Percentiles rank a stretch among this genome's conserved stretches.
phyloP scores from a whole-genome alignment of 2,797 vertebrate species.

The Gymnothorax reevesii region DNA sequence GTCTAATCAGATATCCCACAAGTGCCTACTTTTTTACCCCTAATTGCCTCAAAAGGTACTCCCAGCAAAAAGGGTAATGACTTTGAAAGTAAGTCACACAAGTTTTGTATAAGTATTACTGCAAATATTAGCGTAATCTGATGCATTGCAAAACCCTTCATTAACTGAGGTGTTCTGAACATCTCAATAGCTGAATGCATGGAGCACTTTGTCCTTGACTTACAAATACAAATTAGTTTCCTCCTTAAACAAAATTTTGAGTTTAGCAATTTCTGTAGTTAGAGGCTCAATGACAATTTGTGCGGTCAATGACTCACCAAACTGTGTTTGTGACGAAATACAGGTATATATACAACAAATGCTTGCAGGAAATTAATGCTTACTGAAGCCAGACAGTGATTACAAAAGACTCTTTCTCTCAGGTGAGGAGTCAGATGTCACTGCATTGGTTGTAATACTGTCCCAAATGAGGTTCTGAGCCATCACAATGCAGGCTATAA shows the following conservation, averaged over 20 bases:
- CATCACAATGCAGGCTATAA: slow-evolving; percentile 56
- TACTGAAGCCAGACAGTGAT: neutral
- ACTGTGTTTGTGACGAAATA: neutral
- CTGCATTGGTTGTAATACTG: neutral
- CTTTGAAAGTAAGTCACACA: neutral
- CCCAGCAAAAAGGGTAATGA: neutral
- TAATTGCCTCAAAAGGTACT: neutral
- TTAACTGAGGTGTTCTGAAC: slow-evolving; percentile 7
- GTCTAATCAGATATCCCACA: slow-evolving; percentile 52
- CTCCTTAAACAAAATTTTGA: neutral
- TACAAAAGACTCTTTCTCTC: neutral
- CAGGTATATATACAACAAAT: neutral
- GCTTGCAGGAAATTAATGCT: neutral
- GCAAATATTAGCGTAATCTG: slow-evolving; percentile 27
- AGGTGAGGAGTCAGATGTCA: neutral
- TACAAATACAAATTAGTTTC: neutral
- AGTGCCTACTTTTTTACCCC: slow-evolving; percentile 55
- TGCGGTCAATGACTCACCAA: neutral
- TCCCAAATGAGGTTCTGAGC: slow-evolving; percentile 7
- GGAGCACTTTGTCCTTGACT: neutral
- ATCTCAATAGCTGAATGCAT: neutral
- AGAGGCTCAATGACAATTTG: neutral
- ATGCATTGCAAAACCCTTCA: neutral
- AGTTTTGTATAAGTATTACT: neutral
- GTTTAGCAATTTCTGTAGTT: neutral